Evolutionary conservation across 2,113 vertebrate genomes (phyloP), one percentile per base, ranked within the genome.

Genomic region (Formicarius rufipectus): DNA sequence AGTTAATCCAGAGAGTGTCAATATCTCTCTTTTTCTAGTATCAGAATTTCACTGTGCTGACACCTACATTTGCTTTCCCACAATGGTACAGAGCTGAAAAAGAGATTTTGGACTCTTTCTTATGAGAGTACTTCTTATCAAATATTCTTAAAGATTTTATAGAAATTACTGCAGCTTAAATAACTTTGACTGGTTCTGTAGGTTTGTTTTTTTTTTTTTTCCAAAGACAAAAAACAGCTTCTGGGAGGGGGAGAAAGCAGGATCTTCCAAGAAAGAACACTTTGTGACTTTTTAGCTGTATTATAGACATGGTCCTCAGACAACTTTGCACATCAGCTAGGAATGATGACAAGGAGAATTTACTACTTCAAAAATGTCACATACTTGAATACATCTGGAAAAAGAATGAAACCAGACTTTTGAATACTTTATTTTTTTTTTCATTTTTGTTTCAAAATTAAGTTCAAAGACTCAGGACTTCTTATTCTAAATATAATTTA

Each of bases 161-260:
- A 44, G 37, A 62, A 25, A 76, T 28, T 4, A 63, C 55, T 72
- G 39, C n/a, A 64, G 9, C 24, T 88, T 80, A 45, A 47, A 3
- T 49, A 10, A 25, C 5, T 83, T 69, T 28, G 13, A 50, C 3
- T 16, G 45, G 80, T 68, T 37, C 18, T 69, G 30, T 33, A 76
- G 11, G n/a, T n/a, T n/a, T n/a, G n/a, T n/a, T n/a, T n/a, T n/a
- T n/a, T n/a, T n/a, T 22, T 71, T 63, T 5, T 23, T 56, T 53
- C 35, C 28, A 22, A 77, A 76, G 40, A 19, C 35, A 11, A 76
- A 92, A 90, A 72, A 4, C 2, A 27, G 10, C 2, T 23, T 62
- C 4, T 0, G 1, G 7, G 3, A n/a, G n/a, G n/a, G n/a, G n/a
- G 4, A 6, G 47, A 87, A 90, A 55, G 3, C 2, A 49, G 14